Conservation (phyloP, 2,113 vertebrate species). For the Leptocoma aspasia region DNA sequence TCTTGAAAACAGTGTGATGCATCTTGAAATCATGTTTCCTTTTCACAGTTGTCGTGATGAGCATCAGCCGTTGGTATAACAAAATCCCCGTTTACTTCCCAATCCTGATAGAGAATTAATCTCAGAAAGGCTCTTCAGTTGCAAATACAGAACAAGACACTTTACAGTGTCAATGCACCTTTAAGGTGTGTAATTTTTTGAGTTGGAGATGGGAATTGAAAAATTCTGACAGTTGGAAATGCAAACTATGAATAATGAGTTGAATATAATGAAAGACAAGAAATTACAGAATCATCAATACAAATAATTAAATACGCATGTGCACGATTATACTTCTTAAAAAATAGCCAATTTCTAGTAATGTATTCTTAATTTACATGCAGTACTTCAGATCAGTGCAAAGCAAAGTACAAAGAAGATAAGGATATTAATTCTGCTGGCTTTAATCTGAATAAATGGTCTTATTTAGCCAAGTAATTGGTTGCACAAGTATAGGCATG, state of each 20-base stretch:
- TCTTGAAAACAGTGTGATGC: neutral
- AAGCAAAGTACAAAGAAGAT: neutral
- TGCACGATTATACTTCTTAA: neutral
- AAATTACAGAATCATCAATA: neutral
- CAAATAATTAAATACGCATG: neutral
- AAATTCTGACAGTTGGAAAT: neutral
- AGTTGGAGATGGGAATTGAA: neutral
- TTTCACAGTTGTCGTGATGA: neutral
- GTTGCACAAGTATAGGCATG: neutral
- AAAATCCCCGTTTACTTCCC: fast-evolving
- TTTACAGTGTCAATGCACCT: neutral
- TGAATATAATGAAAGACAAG: neutral
- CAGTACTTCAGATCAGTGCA: neutral
- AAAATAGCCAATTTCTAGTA: neutral
- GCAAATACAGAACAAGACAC: neutral
- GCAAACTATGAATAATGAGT: neutral
- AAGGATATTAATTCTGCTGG: neutral
- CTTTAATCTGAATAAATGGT: neutral
- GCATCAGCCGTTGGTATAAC: neutral
- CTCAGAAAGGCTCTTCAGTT: neutral
- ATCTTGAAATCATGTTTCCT: neutral
- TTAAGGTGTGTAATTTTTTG: neutral
- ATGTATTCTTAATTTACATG: neutral
- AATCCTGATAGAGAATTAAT: neutral
- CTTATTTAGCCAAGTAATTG: neutral